Evolutionary conservation across 1,140 invertebrate genomes (phyloP).

Genomic region (Drosophila mauritiana): DNA sequence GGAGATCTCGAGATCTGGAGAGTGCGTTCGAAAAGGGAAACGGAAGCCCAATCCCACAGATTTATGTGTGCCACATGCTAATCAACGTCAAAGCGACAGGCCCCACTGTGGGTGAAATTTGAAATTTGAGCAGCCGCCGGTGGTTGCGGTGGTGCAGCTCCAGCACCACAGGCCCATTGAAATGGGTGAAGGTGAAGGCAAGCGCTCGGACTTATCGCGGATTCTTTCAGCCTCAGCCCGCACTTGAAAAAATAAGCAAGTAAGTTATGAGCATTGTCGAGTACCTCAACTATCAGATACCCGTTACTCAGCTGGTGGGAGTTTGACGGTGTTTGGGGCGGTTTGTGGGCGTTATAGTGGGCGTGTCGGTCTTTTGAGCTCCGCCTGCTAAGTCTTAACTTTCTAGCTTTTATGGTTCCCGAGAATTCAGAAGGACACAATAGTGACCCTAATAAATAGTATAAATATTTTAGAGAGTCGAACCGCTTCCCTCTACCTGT

Average conservation of each 20-base stretch:
- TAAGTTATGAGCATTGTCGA: no score
- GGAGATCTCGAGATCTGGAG: slow-evolving; percentile 3
- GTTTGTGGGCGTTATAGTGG: no score
- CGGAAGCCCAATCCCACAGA: slow-evolving; percentile 59
- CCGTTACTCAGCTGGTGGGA: no score
- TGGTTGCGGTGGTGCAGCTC: slow-evolving; percentile 25
- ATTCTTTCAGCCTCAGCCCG: slow-evolving; percentile 21
- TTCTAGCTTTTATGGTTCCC: no score
- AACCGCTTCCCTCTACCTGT: no score
- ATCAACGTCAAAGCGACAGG: slow-evolving; percentile 64
- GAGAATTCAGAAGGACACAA: no score
- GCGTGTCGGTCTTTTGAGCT: no score
- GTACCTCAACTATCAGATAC: no score
- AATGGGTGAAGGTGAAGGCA: slow-evolving; percentile 79
- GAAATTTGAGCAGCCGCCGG: slow-evolving; percentile 56
- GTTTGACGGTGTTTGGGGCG: no score
- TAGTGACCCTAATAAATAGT: no score
- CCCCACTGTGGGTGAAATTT: slow-evolving; percentile 54
- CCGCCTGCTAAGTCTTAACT: no score
- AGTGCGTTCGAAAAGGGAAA: slow-evolving; percentile 66
- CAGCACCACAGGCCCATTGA: slow-evolving; percentile 30
- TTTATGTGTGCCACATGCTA: slow-evolving; percentile 80
- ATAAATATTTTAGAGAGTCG: no score
- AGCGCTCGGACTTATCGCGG: slow-evolving; percentile 14
- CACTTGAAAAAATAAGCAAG: neutral